Percentiles rank a stretch among this genome's conserved stretches.
Conservation (phyloP, 2,797 vertebrate genomes). For the Myotis planiceps region DNA sequence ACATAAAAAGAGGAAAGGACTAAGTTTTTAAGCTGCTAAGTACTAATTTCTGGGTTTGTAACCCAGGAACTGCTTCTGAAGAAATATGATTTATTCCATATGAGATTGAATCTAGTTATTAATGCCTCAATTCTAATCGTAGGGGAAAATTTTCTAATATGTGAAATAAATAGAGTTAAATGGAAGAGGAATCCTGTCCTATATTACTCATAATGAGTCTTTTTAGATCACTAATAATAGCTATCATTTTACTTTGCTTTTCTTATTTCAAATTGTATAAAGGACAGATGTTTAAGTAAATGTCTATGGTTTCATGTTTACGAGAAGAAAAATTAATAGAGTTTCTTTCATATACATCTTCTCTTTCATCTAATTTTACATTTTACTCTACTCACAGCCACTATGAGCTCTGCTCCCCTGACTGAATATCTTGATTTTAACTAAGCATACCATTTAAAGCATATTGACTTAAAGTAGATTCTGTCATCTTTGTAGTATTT, state of each 20-base stretch:
- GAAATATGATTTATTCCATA: background rate
- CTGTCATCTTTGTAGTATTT: background rate
- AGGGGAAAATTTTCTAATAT: background rate
- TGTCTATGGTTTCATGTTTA: background rate
- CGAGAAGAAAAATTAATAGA: conserved; percentile 13
- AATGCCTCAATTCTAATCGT: background rate
- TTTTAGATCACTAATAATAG: conserved; percentile 10
- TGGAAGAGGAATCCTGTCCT: background rate
- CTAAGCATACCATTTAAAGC: background rate
- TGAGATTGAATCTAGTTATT: background rate
- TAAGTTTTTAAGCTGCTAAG: background rate
- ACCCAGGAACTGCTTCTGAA: background rate
- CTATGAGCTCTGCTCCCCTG: background rate
- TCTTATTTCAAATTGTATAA: conserved; percentile 15
- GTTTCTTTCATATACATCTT: background rate
- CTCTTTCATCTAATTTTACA: conserved; percentile 27
- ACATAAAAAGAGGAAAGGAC: background rate
- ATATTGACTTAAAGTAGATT: background rate
- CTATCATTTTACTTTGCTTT: conserved; percentile 31
- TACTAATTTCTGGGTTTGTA: background rate
- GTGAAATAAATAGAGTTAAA: conserved; percentile 38
- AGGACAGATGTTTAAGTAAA: background rate
- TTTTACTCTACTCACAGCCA: background rate
- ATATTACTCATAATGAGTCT: conserved; percentile 1
- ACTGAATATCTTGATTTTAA: background rate